Conservation (phyloP, 2,113 vertebrate genomes). For the Bucco capensis region DNA sequence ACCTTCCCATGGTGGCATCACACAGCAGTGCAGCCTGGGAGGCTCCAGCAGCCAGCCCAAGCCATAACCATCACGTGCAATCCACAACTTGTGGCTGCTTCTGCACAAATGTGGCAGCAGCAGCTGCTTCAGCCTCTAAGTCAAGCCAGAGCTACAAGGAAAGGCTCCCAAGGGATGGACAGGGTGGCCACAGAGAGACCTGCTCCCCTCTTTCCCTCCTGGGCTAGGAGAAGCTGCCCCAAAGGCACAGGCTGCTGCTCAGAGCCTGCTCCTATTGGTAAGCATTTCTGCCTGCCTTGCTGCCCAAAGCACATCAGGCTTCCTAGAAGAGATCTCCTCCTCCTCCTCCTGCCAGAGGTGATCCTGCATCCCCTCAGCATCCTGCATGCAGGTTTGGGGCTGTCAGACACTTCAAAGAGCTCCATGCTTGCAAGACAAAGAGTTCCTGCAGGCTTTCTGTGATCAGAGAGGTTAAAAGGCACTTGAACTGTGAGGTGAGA, state of each 20-base stretch:
- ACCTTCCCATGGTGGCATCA: accelerated
- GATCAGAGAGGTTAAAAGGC: background rate
- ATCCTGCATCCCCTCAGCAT: background rate
- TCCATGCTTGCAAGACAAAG: background rate
- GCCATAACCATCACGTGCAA: accelerated
- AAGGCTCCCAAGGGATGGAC: background rate
- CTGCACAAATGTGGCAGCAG: accelerated
- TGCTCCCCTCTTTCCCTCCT: accelerated
- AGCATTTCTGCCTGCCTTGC: background rate
- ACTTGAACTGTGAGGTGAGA: background rate
- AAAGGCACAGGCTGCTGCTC: accelerated
- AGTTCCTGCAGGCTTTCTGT: background rate
- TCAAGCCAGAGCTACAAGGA: accelerated
- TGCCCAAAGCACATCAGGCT: background rate
- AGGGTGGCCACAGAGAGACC: background rate
- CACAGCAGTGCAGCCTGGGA: accelerated
- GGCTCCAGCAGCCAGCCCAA: background rate
- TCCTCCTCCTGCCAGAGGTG: background rate
- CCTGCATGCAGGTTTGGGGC: background rate
- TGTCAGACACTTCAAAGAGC: background rate
- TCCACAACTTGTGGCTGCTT: background rate
- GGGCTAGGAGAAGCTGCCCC: background rate
- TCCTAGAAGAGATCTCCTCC: too few relatives aligned
- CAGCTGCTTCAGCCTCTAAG: background rate
- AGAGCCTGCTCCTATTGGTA: background rate